A percentile compares a stretch with the other conserved stretches of the same genome.
These are phyloP conservation scores for Melanogrammus aeglefinus DNA, from an alignment of 2,797 vertebrate species.

Conservation along the genomic window DNA sequence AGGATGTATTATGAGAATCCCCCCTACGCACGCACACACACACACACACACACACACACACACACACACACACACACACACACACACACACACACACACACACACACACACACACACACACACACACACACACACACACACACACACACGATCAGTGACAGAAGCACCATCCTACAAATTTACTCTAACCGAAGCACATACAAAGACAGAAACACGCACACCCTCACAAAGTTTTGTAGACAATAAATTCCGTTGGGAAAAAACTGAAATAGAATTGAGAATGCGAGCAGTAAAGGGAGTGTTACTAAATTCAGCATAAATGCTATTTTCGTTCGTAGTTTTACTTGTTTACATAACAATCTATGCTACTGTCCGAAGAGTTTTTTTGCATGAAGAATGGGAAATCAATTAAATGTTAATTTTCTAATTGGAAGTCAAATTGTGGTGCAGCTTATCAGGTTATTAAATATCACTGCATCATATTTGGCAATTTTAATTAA, in stretches of 20 bases:
- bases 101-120: not conserved
- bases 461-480: slow-evolving; percentile 19
- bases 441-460: slow-evolving; percentile 22
- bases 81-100: slow-evolving; percentile 15
- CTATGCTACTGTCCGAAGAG: slow-evolving; percentile 46
- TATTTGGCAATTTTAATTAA: slow-evolving; percentile 16
- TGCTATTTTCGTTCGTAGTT: slow-evolving; percentile 31
- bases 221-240: slow-evolving; percentile 34
- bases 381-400: slow-evolving; percentile 28
- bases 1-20: slow-evolving; percentile 51
- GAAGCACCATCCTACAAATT: slow-evolving; percentile 18
- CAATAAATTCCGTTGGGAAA: slow-evolving; percentile 31
- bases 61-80: not conserved
- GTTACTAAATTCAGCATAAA: slow-evolving; percentile 51
- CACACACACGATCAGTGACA: not conserved
- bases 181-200: slow-evolving; percentile 1
- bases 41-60: not conserved
- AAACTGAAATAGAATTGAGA: slow-evolving; percentile 54
- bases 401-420: slow-evolving; percentile 55
- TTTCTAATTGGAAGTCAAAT: slow-evolving; percentile 41
- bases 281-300: slow-evolving; percentile 40
- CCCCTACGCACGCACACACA: slow-evolving; percentile 9
- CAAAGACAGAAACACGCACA: slow-evolving; percentile 9
- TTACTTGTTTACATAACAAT: slow-evolving; percentile 55
- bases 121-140: slow-evolving; percentile 15